Conservation (phyloP, 2,113 vertebrate genomes). For the Siniperca knerii region DNA sequence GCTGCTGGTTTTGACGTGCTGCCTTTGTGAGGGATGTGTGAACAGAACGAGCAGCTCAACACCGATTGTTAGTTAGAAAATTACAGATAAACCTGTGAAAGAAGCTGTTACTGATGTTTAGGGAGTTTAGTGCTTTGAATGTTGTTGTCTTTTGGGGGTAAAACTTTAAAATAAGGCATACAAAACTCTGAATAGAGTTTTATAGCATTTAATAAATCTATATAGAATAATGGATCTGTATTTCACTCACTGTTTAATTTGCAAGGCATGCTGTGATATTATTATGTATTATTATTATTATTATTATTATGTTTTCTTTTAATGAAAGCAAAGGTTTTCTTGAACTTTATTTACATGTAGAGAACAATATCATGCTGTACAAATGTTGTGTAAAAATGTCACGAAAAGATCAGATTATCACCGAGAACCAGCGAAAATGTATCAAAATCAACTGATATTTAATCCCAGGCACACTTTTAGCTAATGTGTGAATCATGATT, state of each 20-base stretch:
- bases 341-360: not conserved
- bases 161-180: not conserved
- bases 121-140: not conserved
- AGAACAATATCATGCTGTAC: not conserved
- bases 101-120: not conserved
- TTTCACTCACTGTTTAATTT: not conserved
- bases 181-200: not conserved
- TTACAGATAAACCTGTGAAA: slow-evolving; percentile 1
- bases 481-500: not conserved
- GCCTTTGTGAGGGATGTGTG: not conserved
- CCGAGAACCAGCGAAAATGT: not conserved
- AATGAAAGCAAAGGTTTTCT: not conserved
- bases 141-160: not conserved
- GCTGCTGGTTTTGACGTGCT: slow-evolving; percentile 4
- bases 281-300: not conserved
- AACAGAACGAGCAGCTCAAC: slow-evolving; percentile 14
- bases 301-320: not conserved
- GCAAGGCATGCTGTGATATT: not conserved
- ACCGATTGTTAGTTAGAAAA: slow-evolving; percentile 1
- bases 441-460: not conserved
- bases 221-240: not conserved
- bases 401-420: not conserved
- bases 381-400: not conserved
- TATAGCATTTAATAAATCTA: not conserved
- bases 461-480: not conserved